These are phyloP conservation scores for Rhipidura dahli DNA, from an alignment of 2,113 vertebrate genomes.

Conservation along the genomic window DNA sequence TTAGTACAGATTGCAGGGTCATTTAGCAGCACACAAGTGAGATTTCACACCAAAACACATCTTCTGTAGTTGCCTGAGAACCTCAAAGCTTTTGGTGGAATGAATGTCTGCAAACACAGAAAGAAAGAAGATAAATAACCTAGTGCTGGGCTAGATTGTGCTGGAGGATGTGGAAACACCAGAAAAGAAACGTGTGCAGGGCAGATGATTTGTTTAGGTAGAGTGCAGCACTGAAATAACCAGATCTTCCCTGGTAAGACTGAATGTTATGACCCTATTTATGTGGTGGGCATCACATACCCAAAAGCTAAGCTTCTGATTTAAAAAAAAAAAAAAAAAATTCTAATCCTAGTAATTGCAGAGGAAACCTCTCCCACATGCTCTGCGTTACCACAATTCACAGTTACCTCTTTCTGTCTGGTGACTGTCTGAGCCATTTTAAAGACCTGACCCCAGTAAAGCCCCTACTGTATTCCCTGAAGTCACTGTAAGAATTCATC, in stretches of 20 bases:
- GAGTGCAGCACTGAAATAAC: not conserved
- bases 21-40: conserved; percentile 15
- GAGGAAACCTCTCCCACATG: not conserved
- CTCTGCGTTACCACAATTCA: not conserved
- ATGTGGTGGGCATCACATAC: not conserved
- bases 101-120: not conserved
- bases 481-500: not conserved
- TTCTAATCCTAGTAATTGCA: not conserved
- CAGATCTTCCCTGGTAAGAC: not conserved
- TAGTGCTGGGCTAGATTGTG: not conserved
- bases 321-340: not conserved
- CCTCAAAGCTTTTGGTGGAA: not conserved
- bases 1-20: conserved; percentile 56
- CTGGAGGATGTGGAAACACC: not conserved
- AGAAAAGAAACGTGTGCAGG: not conserved
- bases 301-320: not conserved
- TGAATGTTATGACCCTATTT: not conserved
- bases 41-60: conserved; percentile 24
- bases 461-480: not conserved
- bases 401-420: not conserved
- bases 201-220: not conserved
- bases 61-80: not conserved
- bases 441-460: not conserved
- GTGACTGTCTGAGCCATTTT: not conserved
- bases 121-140: not conserved